phyloP scores from a whole-genome alignment of 2,797 vertebrate genomes.

The Coluber constrictor region DNA sequence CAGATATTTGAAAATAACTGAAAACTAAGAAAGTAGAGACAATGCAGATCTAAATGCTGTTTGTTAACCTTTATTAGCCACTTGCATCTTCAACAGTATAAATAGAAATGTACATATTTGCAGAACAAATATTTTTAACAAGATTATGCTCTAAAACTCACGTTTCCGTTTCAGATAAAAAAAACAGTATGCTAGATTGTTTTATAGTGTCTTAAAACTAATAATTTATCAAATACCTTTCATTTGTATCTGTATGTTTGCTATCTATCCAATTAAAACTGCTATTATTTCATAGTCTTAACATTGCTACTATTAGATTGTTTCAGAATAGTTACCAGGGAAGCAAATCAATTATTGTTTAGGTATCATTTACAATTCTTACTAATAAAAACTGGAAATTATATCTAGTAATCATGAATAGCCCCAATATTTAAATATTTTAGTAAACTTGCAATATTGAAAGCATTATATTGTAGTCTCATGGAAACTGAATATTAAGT shows the following conservation, averaged over 20 bases:
- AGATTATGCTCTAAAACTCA: not conserved
- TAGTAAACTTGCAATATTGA: not conserved
- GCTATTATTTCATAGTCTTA: not conserved
- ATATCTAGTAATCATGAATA: conserved; percentile 32
- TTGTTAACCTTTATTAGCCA: not conserved
- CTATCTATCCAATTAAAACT: not conserved
- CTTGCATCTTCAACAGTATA: not conserved
- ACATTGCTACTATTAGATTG: not conserved
- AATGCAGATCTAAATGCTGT: not conserved
- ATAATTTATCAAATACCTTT: not conserved
- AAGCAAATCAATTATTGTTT: not conserved
- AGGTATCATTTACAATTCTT: not conserved
- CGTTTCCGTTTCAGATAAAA: not conserved
- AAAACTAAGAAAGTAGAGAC: not conserved
- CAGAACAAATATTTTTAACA: too few relatives aligned
- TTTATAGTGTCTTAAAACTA: not conserved
- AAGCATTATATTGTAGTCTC: not conserved
- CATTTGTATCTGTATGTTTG: not conserved
- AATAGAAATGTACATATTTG: not conserved
- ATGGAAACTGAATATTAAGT: not conserved
- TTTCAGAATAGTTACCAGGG: not conserved
- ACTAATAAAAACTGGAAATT: not conserved
- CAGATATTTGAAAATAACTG: not conserved
- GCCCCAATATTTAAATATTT: not conserved
- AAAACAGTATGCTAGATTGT: not conserved